Evolutionary conservation across 2,113 vertebrate species (phyloP).

Genomic region (Ctenomys sociabilis): DNA sequence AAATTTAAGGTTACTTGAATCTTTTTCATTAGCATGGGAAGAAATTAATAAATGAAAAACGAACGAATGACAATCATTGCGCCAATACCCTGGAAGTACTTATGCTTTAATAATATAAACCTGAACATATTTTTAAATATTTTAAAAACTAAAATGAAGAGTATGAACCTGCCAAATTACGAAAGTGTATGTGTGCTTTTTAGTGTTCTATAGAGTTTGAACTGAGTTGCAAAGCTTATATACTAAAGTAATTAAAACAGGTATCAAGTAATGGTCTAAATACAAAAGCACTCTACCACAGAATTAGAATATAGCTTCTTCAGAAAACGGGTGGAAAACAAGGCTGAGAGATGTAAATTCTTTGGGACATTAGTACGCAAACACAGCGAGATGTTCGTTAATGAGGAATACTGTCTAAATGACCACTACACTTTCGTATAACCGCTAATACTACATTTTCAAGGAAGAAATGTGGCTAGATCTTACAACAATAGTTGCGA

Average conservation of each 20-base stretch:
- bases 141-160: not conserved
- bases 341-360: not conserved
- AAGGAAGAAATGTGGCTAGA: not conserved
- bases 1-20: not conserved
- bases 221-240: slow-evolving; percentile 14
- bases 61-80: not conserved
- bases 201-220: not conserved
- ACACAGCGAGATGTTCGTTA: not conserved
- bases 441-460: not conserved
- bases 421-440: not conserved
- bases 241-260: not conserved
- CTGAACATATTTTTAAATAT: not conserved
- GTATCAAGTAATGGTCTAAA: not conserved
- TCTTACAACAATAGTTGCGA: not conserved
- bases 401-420: not conserved
- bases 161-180: not conserved
- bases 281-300: not conserved
- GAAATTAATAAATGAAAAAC: slow-evolving; percentile 13
- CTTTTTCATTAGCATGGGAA: slow-evolving; percentile 15
- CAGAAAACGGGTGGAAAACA: not conserved
- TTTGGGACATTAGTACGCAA: slow-evolving; percentile 1
- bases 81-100: not conserved
- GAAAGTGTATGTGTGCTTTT: not conserved
- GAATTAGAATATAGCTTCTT: slow-evolving; percentile 5
- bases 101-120: not conserved